Base-by-base conservation (phyloP, 1,140 invertebrate genomes). In the Cotesia glomerata region DNA sequence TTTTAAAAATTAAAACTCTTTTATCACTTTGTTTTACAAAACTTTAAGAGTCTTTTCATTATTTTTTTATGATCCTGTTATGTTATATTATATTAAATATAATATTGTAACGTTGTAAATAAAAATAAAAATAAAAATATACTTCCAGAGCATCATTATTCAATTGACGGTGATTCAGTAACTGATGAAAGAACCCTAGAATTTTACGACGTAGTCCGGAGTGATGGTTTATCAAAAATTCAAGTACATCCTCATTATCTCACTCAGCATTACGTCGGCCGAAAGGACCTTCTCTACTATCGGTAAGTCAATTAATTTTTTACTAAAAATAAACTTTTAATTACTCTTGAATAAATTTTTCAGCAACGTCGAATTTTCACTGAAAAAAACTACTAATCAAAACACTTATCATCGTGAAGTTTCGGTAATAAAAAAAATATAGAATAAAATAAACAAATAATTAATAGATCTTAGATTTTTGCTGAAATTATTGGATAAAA, bases 201-300 rank as follows among this genome's bases (percentile, higher is more conserved):
- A 69, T 96, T 94, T 85, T 94, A 92, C 77, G 84, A 91, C 69
- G 86, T 90, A 54, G 89, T 90, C 1, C 88, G 93, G 16, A 82
- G 90, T 5, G 93, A 95, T 82, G 91, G 92, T 72, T 85, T 95
- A 26, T 81, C 83, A 1, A 89, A 88, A 74, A 84, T 94, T 0
- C 87, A 90, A 65, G 89, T 92, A 77, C 88, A 90, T 13, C 83
- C 88, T 0, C 78, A 87, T 3, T 88, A 88, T 72, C 88, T 94
- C 74, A 89, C 87, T 7, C 92, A 94, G 79, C 82, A 91, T 71
- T 95, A 91, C 75, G 82, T 88, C 5, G 83, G 90, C 51, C 88
- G 93, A 34, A 86, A 90, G 39, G 93, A 94, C 80, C 89, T 89
- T 69, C 82, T 91, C 3, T 88, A 86, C 73, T 89, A 89, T 76